Evolutionary conservation across 2,113 vertebrate species (phyloP), one percentile per base, ranked within the genome.

Genomic region (Pomatostomus ruficeps): DNA sequence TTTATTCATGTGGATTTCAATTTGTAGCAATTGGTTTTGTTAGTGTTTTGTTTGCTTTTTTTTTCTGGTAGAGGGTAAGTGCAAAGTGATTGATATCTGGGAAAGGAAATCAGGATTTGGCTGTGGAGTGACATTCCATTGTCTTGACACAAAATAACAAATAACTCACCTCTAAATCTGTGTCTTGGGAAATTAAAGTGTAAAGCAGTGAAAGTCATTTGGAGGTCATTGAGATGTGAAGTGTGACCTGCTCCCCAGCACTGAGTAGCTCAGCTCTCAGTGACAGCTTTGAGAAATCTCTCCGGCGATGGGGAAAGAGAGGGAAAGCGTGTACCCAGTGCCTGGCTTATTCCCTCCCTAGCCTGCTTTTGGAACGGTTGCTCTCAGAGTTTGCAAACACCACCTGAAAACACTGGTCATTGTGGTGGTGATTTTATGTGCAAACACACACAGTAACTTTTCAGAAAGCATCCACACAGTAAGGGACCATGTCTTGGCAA

Each of bases 61-160:
- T 90, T 85, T 80, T 28, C 63, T 91, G 36, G 38, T 95, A 62
- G 73, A 88, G 82, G 23, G 63, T 95, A 85, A 83, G 90, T 94
- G 93, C 4, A 3, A 95, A 94, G 81, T 95, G 91, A 96, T 89
- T 94, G 95, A 80, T 96, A 96, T 88, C 93, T 86, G 93, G 83
- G 91, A 94, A 95, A 84, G 94, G 93, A 96, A 97, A 94, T 85
- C 81, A 77, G 89, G 94, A 79, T 93, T 95, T 93, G 94, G 90
- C 74, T 4, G 94, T 13, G 1, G 75, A 90, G 72, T 19, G 1
- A 67, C 91, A 96, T 96, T 96, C 93, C 94, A 86, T 93, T 94
- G 93, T 88, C 93, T 93, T 95, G 94, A 96, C 85, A 88, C 11
- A 2, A 88, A 94, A 96, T 95, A 95, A 94, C 93, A 96, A 96